phyloP scores from a whole-genome alignment of 2,888 invertebrate genomes.

The Subacronicta megacephala region DNA sequence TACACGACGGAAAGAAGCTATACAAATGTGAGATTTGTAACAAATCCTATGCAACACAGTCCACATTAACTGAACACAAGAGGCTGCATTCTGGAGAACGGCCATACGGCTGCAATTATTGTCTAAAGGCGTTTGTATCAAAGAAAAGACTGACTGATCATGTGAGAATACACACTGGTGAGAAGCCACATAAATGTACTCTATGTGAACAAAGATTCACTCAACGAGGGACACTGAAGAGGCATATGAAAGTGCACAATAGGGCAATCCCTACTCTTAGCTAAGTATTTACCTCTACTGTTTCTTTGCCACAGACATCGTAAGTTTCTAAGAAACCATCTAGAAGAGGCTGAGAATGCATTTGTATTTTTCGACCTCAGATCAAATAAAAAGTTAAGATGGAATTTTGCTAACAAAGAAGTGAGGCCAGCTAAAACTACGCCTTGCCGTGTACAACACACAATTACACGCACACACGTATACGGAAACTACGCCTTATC shows the following conservation, averaged over 20 bases:
- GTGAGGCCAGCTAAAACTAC: too few relatives aligned
- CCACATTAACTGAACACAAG: slow-evolving; percentile 77
- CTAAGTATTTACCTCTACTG: slow-evolving; percentile 6
- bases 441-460: too few relatives aligned
- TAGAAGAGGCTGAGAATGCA: too few relatives aligned
- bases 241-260: slow-evolving; percentile 84
- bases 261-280: slow-evolving; percentile 50
- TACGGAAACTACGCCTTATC: too few relatives aligned
- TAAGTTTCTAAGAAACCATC: too few relatives aligned
- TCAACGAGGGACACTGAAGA: slow-evolving; percentile 79
- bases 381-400: too few relatives aligned
- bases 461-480: too few relatives aligned
- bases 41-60: slow-evolving; percentile 74
- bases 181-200: slow-evolving; percentile 79
- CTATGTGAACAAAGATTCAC: slow-evolving; percentile 82
- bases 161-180: slow-evolving; percentile 81
- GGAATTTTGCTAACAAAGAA: too few relatives aligned
- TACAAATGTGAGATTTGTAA: slow-evolving; percentile 81
- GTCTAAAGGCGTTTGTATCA: slow-evolving; percentile 78
- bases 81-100: slow-evolving; percentile 83
- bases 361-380: too few relatives aligned
- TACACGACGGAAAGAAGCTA: slow-evolving; percentile 79
- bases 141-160: slow-evolving; percentile 79
- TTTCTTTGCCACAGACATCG: too few relatives aligned
- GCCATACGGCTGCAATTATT: slow-evolving; percentile 76